phyloP scores from a whole-genome alignment of 2,113 vertebrate species.

The Marmota flaviventris region DNA sequence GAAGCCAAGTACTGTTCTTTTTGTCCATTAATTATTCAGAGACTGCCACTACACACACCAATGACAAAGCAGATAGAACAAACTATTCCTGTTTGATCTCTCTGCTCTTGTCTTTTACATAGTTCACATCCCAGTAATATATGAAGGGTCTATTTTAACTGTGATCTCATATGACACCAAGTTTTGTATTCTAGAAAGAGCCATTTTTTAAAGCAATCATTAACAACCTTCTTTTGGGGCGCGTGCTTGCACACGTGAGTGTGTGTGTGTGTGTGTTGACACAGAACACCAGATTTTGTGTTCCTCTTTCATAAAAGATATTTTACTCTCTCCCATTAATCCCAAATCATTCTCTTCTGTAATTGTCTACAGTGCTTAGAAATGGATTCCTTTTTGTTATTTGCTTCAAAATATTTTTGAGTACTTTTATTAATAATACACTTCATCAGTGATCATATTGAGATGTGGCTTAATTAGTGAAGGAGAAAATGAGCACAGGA shows the following conservation, averaged over 20 bases:
- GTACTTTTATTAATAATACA: neutral
- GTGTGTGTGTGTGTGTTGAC: neutral
- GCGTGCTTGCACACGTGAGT: no score
- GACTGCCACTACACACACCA: rapidly evolving
- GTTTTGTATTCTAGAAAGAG: neutral
- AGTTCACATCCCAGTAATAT: neutral
- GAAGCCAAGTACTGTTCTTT: no score
- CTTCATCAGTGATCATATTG: neutral
- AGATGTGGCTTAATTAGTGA: neutral
- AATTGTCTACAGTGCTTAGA: neutral
- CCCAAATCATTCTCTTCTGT: neutral
- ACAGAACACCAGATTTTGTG: neutral
- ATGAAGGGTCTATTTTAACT: neutral
- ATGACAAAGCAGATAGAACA: neutral
- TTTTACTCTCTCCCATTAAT: neutral
- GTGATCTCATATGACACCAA: neutral
- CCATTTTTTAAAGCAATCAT: neutral
- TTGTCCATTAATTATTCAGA: neutral
- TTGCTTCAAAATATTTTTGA: neutral
- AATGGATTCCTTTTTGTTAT: neutral
- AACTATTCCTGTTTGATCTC: neutral
- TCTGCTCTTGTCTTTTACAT: neutral
- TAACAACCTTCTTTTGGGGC: neutral
- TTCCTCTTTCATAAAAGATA: neutral
- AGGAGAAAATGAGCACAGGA: neutral